Conservation (phyloP, 2,797 vertebrate genomes). For the Labeo calbasu region DNA sequence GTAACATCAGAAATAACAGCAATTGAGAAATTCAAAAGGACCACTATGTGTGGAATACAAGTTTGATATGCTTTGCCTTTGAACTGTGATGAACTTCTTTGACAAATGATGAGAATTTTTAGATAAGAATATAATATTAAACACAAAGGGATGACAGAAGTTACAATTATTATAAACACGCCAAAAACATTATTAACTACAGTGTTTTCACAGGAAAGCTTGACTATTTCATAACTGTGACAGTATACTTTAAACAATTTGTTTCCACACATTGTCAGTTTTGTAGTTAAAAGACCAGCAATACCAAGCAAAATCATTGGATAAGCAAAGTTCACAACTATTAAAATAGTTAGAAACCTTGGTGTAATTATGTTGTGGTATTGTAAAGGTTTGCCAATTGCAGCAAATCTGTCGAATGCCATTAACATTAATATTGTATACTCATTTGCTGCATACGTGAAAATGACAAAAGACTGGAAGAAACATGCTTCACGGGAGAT, state of each 20-base stretch:
- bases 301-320: slow-evolving; percentile 45
- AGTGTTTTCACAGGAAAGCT: slow-evolving; percentile 20
- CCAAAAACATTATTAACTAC: slow-evolving; percentile 2
- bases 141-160: not conserved
- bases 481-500: slow-evolving; percentile 50
- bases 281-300: slow-evolving; percentile 29
- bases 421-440: slow-evolving; percentile 55
- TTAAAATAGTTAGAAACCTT: slow-evolving; percentile 19
- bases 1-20: slow-evolving; percentile 66
- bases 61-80: slow-evolving; percentile 69
- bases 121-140: slow-evolving; percentile 39
- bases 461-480: slow-evolving; percentile 52
- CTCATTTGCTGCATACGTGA: slow-evolving; percentile 51
- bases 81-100: slow-evolving; percentile 60
- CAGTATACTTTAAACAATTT: slow-evolving; percentile 37
- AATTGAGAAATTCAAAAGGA: slow-evolving; percentile 58
- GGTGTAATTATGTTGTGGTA: slow-evolving; percentile 54
- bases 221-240: slow-evolving; percentile 24
- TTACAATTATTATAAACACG: not conserved
- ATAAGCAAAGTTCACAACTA: slow-evolving; percentile 33
- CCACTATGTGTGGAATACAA: slow-evolving; percentile 70
- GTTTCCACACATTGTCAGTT: slow-evolving; percentile 50
- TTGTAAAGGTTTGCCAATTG: slow-evolving; percentile 55
- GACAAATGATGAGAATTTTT: slow-evolving; percentile 62
- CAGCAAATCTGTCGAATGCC: slow-evolving; percentile 56